These are phyloP conservation scores for Ceyx cyanopectus DNA, from an alignment of 2,113 vertebrate species.

Conservation along the genomic window DNA sequence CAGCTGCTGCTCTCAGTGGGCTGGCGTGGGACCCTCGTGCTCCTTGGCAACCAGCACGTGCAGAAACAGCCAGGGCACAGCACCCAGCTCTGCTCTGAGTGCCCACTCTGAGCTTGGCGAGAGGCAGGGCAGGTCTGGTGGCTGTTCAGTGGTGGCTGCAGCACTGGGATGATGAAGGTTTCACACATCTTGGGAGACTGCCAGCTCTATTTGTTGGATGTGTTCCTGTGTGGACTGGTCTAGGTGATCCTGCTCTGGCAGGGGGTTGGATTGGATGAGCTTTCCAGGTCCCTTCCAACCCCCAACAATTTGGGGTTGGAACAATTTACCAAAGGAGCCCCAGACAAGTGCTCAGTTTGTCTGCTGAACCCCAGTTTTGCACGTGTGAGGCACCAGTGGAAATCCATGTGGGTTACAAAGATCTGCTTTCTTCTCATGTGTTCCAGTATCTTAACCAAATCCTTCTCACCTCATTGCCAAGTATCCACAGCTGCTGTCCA, in stretches of 20 bases:
- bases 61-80: neutral
- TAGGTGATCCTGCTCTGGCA: too few species aligned
- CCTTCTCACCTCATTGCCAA: neutral
- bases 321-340: neutral
- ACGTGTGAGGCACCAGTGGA: neutral
- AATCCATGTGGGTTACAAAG: neutral
- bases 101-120: neutral
- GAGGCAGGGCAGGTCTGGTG: slow-evolving; percentile 3
- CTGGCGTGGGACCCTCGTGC: rapidly evolving
- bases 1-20: rapidly evolving
- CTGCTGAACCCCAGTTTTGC: neutral
- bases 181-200: too few species aligned
- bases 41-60: neutral
- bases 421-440: neutral
- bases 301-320: too few species aligned
- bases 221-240: too few species aligned
- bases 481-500: neutral
- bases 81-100: too few species aligned
- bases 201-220: too few species aligned
- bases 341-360: neutral
- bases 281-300: too few species aligned
- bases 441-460: neutral
- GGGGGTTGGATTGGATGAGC: too few species aligned
- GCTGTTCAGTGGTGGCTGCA: neutral
- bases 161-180: neutral